Evolutionary conservation across 1,140 invertebrate genomes (phyloP), one percentile per base, ranked within the genome.

Genomic region (Scaptomyza montana): DNA sequence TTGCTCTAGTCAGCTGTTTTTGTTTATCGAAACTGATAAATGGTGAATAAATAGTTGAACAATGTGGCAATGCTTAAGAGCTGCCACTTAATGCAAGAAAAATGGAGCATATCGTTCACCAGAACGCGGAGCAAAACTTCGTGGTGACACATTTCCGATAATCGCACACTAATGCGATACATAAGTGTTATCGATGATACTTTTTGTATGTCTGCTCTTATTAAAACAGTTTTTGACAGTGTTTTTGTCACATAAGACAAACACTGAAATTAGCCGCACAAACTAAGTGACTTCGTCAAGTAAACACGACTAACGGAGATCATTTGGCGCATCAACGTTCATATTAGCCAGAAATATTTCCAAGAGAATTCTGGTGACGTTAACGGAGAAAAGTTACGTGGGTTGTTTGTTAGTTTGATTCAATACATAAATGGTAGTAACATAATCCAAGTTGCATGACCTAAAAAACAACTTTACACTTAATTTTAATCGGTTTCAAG

Each of bases 351-450:
- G 3, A 30, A 8, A 33, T 33, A 7, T 7, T 6, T 7, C 30
- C 30, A 36, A 30, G 30, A 30, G 5, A 5, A 30, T 30, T 30
- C 30, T 10, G 33, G 7, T 9, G 9, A 36, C 33, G 33, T 9
- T 6, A 30, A 30, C 30, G 30, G 5, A 30, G 6, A 1, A n/a
- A n/a, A 43, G 39, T 45, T 57, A 28, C 39, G 8, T 33, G 43
- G 25, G 36, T 8, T 19, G 16, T 25, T 33, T 49, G 28, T 56
- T 33, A 21, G 43, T 70, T 47, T n/a, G 8, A 36, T 9, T 36
- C 43, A 2, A 62, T 36, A 28, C 45, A 21, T 56, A 51, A 53
- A 50, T 57, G 53, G 3, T 65, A 65, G 53, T 65, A 65, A 65
- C 50, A 57, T 65, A 36, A 19, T 7, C 49, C 30, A 51, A 59